A percentile compares a stretch with the other conserved stretches of the same genome.
phyloP scores from a whole-genome alignment of 2,113 vertebrate genomes.

The Buteo buteo region DNA sequence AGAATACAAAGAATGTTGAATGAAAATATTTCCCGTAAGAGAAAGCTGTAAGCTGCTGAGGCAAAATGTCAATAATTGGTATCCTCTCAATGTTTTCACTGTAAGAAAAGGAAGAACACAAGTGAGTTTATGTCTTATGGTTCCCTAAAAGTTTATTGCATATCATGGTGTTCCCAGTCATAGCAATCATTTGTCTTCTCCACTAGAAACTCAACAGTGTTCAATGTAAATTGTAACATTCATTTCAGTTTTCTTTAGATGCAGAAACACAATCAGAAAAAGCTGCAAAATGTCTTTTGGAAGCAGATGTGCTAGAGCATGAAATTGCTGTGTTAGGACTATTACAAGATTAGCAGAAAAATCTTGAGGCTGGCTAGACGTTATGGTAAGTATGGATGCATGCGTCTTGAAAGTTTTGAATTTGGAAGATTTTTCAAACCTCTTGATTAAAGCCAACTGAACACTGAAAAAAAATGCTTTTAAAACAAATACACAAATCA shows the following conservation, averaged over 20 bases:
- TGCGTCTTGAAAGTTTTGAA: not conserved
- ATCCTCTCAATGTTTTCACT: not conserved
- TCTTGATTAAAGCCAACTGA: not conserved
- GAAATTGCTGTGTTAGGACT: slow-evolving; percentile 1
- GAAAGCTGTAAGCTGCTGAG: not conserved
- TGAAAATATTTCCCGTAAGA: not conserved
- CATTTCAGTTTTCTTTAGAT: not conserved
- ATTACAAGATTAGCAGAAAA: slow-evolving; percentile 1
- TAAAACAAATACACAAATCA: not conserved
- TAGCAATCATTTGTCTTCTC: not conserved
- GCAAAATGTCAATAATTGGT: not conserved
- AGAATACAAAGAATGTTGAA: not conserved
- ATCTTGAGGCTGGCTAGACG: not conserved
- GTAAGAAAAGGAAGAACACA: not conserved
- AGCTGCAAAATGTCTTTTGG: not conserved
- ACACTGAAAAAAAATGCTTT: not conserved
- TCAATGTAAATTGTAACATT: not conserved
- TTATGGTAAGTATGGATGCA: not conserved
- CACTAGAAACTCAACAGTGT: not conserved
- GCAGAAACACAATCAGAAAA: not conserved
- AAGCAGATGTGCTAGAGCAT: slow-evolving; percentile 10
- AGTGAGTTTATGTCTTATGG: not conserved
- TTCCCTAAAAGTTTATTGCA: not conserved
- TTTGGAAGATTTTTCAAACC: not conserved
- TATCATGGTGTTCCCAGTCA: not conserved